Percentiles rank a stretch among this genome's conserved stretches.
Conservation (phyloP, 2,113 vertebrate genomes). For the Ceyx melanurus region DNA sequence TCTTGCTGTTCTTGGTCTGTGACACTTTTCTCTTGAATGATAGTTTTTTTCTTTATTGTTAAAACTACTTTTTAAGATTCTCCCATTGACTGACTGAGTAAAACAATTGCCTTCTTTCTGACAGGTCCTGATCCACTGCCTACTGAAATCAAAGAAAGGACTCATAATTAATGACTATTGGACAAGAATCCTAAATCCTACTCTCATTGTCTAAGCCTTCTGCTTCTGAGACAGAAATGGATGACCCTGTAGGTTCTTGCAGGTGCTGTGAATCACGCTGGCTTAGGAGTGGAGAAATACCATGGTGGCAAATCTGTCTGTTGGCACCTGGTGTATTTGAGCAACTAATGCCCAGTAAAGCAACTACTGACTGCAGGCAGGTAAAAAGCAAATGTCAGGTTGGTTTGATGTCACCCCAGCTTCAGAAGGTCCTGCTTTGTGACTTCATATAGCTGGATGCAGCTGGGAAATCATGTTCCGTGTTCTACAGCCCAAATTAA, state of each 20-base stretch:
- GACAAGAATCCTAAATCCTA: conserved; percentile 11
- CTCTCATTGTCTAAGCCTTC: conserved; percentile 2
- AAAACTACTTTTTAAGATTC: conserved; percentile 6
- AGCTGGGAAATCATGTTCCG: not conserved
- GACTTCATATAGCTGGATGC: not conserved
- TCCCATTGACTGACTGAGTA: not conserved
- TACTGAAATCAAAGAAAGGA: conserved; percentile 5
- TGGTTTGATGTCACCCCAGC: not conserved
- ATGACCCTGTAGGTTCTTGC: not conserved
- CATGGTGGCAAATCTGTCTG: not conserved
- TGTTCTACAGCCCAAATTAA: not conserved
- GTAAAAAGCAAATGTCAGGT: not conserved
- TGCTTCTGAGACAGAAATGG: conserved; percentile 8
- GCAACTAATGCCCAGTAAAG: not conserved
- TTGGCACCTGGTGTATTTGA: not conserved
- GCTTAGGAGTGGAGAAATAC: not conserved
- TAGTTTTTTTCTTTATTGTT: not conserved
- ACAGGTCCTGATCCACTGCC: not conserved
- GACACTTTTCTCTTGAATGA: not conserved
- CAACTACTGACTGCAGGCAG: not conserved
- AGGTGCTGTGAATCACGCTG: not conserved
- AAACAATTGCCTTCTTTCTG: conserved; percentile 29
- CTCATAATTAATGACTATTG: conserved; percentile 14
- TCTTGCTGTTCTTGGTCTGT: not conserved
- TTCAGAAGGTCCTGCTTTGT: not conserved